Base-by-base conservation (phyloP, 2,888 invertebrate species). In the Synergus itoensis region DNA sequence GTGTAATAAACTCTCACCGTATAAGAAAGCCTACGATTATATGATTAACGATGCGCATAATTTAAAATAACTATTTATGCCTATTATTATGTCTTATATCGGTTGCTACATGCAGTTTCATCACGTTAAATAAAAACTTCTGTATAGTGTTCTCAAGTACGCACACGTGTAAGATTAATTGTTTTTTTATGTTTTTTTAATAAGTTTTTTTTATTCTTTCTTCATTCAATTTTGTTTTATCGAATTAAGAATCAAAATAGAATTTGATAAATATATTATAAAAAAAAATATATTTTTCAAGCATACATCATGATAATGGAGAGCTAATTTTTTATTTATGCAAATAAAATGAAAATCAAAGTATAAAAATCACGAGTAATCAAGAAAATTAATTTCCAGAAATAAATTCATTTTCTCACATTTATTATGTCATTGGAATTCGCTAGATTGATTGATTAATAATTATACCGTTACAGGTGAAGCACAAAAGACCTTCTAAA, bases 1-100 rank as follows among this genome's bases (percentile, higher is more conserved):
- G 53, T 45, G n/a, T 73, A 73, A 73, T 73, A 73, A 40, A 73
- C 73, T 36, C n/a, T 73, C 36, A 73, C 60, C 60, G 12, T n/a
- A 11, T 14, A 73, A 73, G 69, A 69, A 69, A 45, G 53, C 2
- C 21, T 60, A 4, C 40, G 36, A 40, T 40, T 64, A n/a, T 36
- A 67, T 43, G 16, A 73, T 73, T 48, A 53, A 48, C 8, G 48
- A 40, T 14, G 53, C 11, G 73, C 73, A 73, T 73, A 73, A 73
- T 73, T 73, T 73, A 73, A 53, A 73, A 48, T 73, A 36, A n/a
- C 28, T 73, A 53, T 21, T 67, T 40, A 53, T 73, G 11, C 36
- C 28, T 53, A 73, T 69, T 69, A 69, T 73, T 53, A 21, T 73
- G 73, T 53, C 8, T 53, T 28, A 36, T 4, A 36, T 53, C 53